Evolutionary conservation across 1,140 invertebrate species (phyloP).

Genomic region (Wiebesia pumilae): DNA sequence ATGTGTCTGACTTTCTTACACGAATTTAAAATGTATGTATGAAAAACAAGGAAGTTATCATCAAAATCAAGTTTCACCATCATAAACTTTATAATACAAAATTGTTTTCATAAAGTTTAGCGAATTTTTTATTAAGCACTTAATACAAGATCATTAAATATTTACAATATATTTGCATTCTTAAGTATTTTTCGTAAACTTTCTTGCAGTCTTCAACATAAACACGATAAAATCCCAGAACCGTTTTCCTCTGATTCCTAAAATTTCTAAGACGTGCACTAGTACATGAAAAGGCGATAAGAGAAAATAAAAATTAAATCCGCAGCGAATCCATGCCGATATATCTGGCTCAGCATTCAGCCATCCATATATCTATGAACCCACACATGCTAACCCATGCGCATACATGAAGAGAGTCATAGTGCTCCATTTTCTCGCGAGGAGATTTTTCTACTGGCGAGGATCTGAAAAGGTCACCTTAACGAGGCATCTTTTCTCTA

Average conservation of each 20-base stretch:
- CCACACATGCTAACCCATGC: neutral
- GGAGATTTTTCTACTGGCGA: slow-evolving; percentile 48
- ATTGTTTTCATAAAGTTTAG: too few relatives aligned
- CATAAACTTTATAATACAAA: too few relatives aligned
- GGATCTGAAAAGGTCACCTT: slow-evolving; percentile 61
- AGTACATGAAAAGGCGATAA: neutral
- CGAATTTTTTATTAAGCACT: too few relatives aligned
- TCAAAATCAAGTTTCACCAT: too few relatives aligned
- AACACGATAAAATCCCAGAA: neutral
- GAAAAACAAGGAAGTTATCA: neutral
- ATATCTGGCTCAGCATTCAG: slow-evolving; percentile 50
- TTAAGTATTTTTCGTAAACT: neutral
- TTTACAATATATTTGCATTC: neutral
- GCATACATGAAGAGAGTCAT: neutral
- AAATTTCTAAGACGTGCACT: neutral
- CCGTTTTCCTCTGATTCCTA: slow-evolving; percentile 12
- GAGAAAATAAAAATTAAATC: slow-evolving; percentile 54
- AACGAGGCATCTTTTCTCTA: slow-evolving; percentile 59
- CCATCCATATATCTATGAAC: neutral
- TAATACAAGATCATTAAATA: neutral
- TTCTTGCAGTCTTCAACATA: neutral
- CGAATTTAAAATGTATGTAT: neutral
- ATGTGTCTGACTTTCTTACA: neutral
- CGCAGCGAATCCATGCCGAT: slow-evolving; percentile 43
- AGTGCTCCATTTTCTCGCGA: slow-evolving; percentile 54